Evolutionary conservation across 2,797 vertebrate genomes (phyloP), one percentile per base, ranked within the genome.

Genomic region (Micropoecilia bifurca): DNA sequence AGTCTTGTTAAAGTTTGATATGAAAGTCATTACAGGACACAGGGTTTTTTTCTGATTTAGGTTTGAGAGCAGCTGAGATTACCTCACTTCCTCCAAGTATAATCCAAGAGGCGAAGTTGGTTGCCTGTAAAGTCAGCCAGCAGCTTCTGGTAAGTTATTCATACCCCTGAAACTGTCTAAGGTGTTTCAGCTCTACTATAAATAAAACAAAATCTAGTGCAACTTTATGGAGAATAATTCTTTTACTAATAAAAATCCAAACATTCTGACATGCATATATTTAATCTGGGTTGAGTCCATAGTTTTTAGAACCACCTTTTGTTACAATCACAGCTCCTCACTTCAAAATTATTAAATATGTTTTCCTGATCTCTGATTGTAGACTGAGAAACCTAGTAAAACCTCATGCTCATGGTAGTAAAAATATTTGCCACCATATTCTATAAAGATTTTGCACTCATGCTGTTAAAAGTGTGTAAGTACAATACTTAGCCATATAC

Each of bases 31-130:
- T 9, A 50, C 61, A 73, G 50, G 75, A 41, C 33, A 80, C 83
- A 4, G 73, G 85, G 73, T 50, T 20, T 3, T 18, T 77, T 79
- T 36, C 73, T 84, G 33, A 86, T 94, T 73, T 89, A 99, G 98
- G 98, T 79, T 94, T 99, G 90, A 97, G 95, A 95, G 97, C 97
- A 87, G 98, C 98, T 86, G 97, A 98, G 89, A 96, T 96, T 80
- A 98, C 97, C 1, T 96, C 97, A 30, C 92, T 99, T 78, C 97
- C 97, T 55, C 76, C 90, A 45, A 92, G 91, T 2, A 76, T 99
- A 87, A 93, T 98, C 83, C 81, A 97, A 91, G 97, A 98, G 83
- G 97, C 98, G 73, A 98, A 96, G 92, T 91, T 94, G 73, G 93
- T 99, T 76, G 94, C 95, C 77, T 94, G 91, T 73, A 96, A 91